phyloP scores from a whole-genome alignment of 1,140 invertebrate species.

The Nasonia giraulti region DNA sequence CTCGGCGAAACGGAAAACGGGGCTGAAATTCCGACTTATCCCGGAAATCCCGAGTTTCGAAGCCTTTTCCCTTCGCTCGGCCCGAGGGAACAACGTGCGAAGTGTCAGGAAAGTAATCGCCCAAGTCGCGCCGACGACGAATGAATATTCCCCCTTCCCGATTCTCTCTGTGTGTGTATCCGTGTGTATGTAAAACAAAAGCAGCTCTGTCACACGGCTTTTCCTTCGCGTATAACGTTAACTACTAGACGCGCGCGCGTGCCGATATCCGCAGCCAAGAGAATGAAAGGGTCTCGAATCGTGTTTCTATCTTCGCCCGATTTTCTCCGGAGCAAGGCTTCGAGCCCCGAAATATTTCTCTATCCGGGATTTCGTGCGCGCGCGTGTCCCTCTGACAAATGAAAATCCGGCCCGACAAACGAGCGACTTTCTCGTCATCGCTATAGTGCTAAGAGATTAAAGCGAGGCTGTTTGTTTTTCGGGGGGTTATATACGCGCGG shows the following conservation, averaged over 20 bases:
- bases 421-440: not conserved
- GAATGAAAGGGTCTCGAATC: conserved; percentile 24
- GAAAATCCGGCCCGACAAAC: conserved; percentile 16
- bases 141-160: not conserved
- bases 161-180: not conserved
- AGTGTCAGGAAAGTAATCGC: conserved; percentile 4
- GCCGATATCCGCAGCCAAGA: not conserved
- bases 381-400: conserved; percentile 22
- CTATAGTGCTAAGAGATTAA: too few species aligned
- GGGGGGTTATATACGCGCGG: not conserved
- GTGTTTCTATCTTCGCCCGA: conserved; percentile 9
- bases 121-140: conserved; percentile 1
- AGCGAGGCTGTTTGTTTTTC: not conserved
- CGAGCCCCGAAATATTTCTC: conserved; percentile 33
- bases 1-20: too few species aligned
- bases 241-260: conserved; percentile 1
- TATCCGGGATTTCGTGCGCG: not conserved
- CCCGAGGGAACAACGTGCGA: too few species aligned
- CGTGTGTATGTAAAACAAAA: conserved; percentile 1
- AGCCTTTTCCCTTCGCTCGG: too few species aligned
- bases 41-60: not conserved
- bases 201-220: not conserved
- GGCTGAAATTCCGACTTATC: not conserved
- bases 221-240: conserved; percentile 22
- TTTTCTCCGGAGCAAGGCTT: not conserved